Base-by-base conservation (phyloP, 2,797 vertebrate genomes). In the Ibycter americanus region DNA sequence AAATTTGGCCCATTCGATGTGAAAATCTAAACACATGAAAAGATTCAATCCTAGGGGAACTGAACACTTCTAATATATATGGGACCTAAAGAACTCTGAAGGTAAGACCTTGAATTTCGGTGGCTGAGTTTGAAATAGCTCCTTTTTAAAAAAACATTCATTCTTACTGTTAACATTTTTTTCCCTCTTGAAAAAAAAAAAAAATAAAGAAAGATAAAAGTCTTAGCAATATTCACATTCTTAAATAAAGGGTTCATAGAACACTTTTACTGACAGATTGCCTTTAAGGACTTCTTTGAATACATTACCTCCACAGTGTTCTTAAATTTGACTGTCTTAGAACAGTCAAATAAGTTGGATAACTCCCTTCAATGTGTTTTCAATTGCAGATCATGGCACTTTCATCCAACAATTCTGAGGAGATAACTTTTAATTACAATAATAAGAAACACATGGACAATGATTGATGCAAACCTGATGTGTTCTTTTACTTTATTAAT, bases 371-470 rank as follows among this genome's bases (percentile, higher is more conserved):
- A 98, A 97, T 98, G 90, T 98, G 98, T 98, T 98, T 98, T 98
- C 98, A 98, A 98, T 98, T 98, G 96, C 79, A 98, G 96, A 97
- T 97, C 97, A 54, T 96, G 96, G 95, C 96, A 98, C 97, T 98
- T 98, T 97, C 94, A 95, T 97, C 97, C 97, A 87, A 67, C 97
- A 98, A 97, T 98, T 98, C 97, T 94, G 87, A 83, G 93, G 95
- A 98, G 98, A 98, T 98, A 98, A 98, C 94, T 98, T 98, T 98
- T 98, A 98, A 98, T 98, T 98, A 98, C 81, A 87, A 74, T 98
- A 98, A 98, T 97, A 97, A 98, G 97, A 98, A 98, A 97, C 98
- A 98, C 97, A 98, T 98, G 98, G 97, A 92, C 95, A 95, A 95
- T 97, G 97, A 98, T 94, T 98, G 97, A 98, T 98, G 97, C 81